Conservation (phyloP, 2,797 vertebrate species). For the Tadarida brasiliensis region DNA sequence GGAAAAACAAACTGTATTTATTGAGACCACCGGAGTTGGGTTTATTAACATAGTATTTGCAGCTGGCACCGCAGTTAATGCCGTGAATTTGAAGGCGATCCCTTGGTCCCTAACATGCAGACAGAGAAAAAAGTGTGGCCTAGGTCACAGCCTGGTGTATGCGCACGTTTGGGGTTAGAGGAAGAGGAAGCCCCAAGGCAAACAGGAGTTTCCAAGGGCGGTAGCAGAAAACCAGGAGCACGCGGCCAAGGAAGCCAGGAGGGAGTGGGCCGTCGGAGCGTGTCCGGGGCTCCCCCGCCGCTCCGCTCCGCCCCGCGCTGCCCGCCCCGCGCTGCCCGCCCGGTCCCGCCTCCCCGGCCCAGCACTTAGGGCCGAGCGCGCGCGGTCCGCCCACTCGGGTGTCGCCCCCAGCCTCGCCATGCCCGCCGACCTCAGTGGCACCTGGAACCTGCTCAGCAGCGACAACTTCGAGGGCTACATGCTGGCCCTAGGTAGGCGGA, state of each 20-base stretch:
- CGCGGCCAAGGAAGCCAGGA: too few species aligned
- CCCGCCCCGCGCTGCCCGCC: neutral
- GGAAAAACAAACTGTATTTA: neutral
- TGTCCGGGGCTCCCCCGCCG: neutral
- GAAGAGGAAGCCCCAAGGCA: neutral
- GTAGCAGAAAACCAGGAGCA: fast-evolving
- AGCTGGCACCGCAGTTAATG: neutral
- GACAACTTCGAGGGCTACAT: conserved; percentile 93
- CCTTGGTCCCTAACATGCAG: neutral
- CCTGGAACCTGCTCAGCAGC: conserved; percentile 92
- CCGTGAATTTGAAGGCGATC: neutral
- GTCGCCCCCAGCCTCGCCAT: conserved; percentile 80
- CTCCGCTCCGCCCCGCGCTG: fast-evolving
- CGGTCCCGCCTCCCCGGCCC: neutral
- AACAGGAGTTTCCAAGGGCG: too few species aligned
- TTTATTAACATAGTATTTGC: neutral
- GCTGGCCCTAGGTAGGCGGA: conserved; percentile 91
- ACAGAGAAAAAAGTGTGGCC: neutral
- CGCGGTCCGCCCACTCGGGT: neutral
- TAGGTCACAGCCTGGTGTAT: fast-evolving
- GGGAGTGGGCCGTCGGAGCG: neutral
- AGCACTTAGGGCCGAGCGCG: neutral
- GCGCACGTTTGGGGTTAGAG: neutral
- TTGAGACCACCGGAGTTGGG: neutral
- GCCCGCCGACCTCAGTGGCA: conserved; percentile 91